Evolutionary conservation across 2,113 vertebrate species (phyloP).

Genomic region (Neomonachus schauinslandi): DNA sequence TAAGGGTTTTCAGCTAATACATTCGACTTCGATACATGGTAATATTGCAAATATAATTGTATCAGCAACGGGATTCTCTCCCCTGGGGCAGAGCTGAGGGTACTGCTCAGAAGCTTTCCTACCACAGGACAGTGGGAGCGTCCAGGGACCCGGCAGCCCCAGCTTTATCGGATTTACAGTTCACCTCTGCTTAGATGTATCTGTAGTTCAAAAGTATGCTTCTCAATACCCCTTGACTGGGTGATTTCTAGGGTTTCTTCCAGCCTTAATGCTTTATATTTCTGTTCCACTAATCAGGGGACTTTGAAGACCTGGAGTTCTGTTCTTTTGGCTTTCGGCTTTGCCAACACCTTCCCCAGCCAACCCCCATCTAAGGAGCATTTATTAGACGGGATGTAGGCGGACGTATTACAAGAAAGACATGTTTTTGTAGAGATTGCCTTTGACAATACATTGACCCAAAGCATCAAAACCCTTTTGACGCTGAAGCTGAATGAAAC

Average conservation of each 20-base stretch:
- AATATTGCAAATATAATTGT: not conserved
- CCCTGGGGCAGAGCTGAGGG: not conserved
- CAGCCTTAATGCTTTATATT: not conserved
- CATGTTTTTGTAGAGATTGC: not conserved
- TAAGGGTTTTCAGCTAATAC: too few relatives aligned
- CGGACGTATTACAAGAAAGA: not conserved
- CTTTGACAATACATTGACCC: not conserved
- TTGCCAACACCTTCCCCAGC: not conserved
- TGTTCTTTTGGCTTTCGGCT: not conserved
- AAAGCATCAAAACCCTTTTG: not conserved
- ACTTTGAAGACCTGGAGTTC: not conserved
- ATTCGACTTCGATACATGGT: not conserved
- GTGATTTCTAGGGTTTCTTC: not conserved
- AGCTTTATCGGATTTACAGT: fast-evolving
- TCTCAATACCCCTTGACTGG: not conserved
- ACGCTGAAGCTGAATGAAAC: not conserved
- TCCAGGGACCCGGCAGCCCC: too few relatives aligned
- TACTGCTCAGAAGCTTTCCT: not conserved
- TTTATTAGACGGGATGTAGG: not conserved
- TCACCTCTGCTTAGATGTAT: not conserved
- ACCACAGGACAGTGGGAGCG: fast-evolving
- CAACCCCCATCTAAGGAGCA: not conserved
- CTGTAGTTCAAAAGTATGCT: not conserved
- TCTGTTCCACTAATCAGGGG: not conserved
- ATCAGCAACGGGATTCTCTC: not conserved